phyloP scores from a whole-genome alignment of 2,113 vertebrate genomes.

The Myocastor coypus region DNA sequence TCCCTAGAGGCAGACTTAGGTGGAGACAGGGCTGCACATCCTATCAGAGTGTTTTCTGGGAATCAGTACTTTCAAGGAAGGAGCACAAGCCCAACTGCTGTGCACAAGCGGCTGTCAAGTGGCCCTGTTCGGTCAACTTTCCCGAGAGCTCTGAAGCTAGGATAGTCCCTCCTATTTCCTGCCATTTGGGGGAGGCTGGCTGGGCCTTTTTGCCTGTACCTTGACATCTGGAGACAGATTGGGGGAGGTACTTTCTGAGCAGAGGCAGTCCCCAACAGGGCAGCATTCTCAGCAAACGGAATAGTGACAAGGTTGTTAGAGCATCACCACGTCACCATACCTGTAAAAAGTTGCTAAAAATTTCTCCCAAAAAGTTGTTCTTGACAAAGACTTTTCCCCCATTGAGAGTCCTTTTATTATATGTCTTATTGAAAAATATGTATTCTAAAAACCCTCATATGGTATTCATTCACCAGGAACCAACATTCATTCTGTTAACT shows the following conservation, averaged over 20 bases:
- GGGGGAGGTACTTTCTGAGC: neutral
- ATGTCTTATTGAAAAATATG: neutral
- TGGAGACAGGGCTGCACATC: neutral
- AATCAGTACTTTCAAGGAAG: neutral
- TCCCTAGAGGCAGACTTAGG: neutral
- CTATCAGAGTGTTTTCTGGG: neutral
- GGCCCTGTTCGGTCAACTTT: neutral
- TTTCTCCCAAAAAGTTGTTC: neutral
- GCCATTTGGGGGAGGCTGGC: neutral
- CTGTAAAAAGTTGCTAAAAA: neutral
- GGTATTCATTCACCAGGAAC: neutral
- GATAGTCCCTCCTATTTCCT: neutral
- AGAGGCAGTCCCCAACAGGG: neutral
- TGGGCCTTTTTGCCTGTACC: too few relatives aligned
- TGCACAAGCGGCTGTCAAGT: neutral
- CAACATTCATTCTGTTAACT: neutral
- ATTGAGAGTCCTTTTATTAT: neutral
- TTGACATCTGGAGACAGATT: neutral
- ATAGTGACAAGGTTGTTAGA: neutral
- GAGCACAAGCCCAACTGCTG: too few relatives aligned
- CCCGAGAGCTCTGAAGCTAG: neutral
- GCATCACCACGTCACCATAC: neutral
- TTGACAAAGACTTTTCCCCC: neutral
- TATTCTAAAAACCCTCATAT: neutral
- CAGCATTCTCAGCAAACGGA: neutral